Evolutionary conservation across 2,113 vertebrate species (phyloP).

Genomic region (Trematomus loennbergii): DNA sequence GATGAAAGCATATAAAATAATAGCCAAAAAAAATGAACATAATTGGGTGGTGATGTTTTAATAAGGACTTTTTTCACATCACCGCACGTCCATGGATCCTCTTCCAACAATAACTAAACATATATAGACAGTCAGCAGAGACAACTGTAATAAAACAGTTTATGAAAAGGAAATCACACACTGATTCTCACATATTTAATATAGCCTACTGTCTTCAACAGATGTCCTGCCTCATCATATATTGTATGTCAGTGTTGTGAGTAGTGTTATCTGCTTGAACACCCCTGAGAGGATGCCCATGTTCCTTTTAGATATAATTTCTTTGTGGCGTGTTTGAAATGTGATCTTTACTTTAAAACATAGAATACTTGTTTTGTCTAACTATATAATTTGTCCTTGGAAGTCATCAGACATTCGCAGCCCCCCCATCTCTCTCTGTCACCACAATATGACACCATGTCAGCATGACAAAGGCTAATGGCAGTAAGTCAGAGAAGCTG

Average conservation of each 20-base stretch:
- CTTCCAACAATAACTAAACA: background rate
- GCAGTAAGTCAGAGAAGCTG: slow-evolving; percentile 22
- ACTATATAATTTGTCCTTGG: slow-evolving; percentile 12
- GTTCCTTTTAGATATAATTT: background rate
- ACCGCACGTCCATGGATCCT: background rate
- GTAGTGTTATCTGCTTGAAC: slow-evolving; percentile 51
- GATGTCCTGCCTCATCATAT: background rate
- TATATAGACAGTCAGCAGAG: background rate
- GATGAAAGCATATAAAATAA: background rate
- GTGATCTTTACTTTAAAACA: background rate
- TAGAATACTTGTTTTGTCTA: background rate
- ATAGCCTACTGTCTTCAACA: slow-evolving; percentile 3
- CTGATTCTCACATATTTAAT: background rate
- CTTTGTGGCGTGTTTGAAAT: background rate
- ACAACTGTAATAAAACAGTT: background rate
- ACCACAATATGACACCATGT: slow-evolving; percentile 29
- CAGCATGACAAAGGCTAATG: background rate
- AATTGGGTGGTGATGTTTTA: background rate
- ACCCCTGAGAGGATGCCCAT: slow-evolving; percentile 16
- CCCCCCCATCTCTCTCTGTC: slow-evolving; percentile 4
- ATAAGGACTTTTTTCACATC: background rate
- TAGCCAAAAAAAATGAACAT: background rate
- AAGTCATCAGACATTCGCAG: slow-evolving; percentile 3
- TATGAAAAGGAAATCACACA: slow-evolving; percentile 1
- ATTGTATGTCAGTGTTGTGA: slow-evolving; percentile 16